Evolutionary conservation across 1,140 invertebrate species (phyloP).

Genomic region (Drosophila neocordata): DNA sequence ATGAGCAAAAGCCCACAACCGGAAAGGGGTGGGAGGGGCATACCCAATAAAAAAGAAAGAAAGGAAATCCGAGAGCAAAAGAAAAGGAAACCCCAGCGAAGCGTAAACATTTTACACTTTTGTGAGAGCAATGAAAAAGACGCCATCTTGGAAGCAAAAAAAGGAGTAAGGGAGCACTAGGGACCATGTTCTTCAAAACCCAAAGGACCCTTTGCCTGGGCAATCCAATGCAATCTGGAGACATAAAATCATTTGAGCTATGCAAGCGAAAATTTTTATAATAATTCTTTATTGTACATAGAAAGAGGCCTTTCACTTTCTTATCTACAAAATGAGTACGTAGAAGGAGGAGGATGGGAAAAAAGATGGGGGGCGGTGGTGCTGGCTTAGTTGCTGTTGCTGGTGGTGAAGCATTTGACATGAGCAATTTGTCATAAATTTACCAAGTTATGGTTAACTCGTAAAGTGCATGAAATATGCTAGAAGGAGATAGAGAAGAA

Average conservation of each 20-base stretch:
- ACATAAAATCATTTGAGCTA: slow-evolving; percentile 54
- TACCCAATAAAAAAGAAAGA: slow-evolving; percentile 17
- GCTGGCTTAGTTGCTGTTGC: background rate
- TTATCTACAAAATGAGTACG: slow-evolving; percentile 50
- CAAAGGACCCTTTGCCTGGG: slow-evolving; percentile 35
- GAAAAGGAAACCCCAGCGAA: slow-evolving; percentile 65
- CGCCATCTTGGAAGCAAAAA: slow-evolving; percentile 54
- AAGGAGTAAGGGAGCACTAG: background rate
- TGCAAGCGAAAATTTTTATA: slow-evolving; percentile 12
- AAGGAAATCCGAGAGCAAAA: slow-evolving; percentile 15
- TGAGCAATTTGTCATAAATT: slow-evolving; percentile 74
- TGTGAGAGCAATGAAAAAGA: slow-evolving; percentile 74
- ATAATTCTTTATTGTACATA: slow-evolving; percentile 5
- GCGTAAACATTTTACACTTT: slow-evolving; percentile 79
- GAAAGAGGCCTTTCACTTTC: slow-evolving; percentile 68
- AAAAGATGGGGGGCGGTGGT: background rate
- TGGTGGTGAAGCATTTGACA: slow-evolving; percentile 17
- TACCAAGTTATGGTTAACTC: slow-evolving; percentile 64
- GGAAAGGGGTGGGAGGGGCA: background rate
- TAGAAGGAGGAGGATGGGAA: background rate
- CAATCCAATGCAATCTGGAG: background rate
- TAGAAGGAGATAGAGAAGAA: background rate
- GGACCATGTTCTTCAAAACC: slow-evolving; percentile 8
- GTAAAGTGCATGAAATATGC: slow-evolving; percentile 74
- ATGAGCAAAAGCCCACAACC: slow-evolving; percentile 21